phyloP scores from a whole-genome alignment of 2,888 invertebrate species.

The Pristionchus arcanus region DNA sequence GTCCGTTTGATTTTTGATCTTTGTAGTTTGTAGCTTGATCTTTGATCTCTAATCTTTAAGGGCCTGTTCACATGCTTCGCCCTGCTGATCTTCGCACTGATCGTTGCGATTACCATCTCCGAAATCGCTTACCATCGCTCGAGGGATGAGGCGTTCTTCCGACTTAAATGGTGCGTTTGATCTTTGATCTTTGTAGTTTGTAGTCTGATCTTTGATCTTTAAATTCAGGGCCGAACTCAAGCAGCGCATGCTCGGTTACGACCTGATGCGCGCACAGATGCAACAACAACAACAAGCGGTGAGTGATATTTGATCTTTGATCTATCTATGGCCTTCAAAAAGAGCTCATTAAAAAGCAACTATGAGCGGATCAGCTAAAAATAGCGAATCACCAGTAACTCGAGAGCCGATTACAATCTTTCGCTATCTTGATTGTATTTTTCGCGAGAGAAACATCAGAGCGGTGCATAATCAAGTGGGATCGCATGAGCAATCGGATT shows the following conservation, averaged over 20 bases:
- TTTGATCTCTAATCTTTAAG: conserved; percentile 2
- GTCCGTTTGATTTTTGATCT: background rate
- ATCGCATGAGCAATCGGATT: too few relatives aligned
- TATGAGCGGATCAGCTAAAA: too few relatives aligned
- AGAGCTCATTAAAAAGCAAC: background rate
- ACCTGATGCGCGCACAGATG: conserved; percentile 51
- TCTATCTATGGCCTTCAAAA: background rate
- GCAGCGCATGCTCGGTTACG: conserved; percentile 54
- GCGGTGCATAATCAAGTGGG: background rate
- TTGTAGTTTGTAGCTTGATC: background rate
- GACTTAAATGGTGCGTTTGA: conserved; percentile 54
- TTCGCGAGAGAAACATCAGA: background rate
- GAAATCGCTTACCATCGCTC: conserved; percentile 54
- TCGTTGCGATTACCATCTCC: conserved; percentile 50
- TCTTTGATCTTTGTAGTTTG: background rate
- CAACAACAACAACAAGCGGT: conserved; percentile 21
- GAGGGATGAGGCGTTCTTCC: conserved; percentile 54
- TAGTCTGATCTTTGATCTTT: conserved; percentile 1
- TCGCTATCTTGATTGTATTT: background rate
- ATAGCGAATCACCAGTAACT: background rate
- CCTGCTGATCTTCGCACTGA: conserved; percentile 47
- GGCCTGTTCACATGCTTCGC: conserved; percentile 46
- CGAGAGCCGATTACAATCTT: background rate
- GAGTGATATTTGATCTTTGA: background rate
- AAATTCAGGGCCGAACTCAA: conserved; percentile 56